Base-by-base conservation (phyloP, 2,113 vertebrate genomes). In the Pitta sordida region DNA sequence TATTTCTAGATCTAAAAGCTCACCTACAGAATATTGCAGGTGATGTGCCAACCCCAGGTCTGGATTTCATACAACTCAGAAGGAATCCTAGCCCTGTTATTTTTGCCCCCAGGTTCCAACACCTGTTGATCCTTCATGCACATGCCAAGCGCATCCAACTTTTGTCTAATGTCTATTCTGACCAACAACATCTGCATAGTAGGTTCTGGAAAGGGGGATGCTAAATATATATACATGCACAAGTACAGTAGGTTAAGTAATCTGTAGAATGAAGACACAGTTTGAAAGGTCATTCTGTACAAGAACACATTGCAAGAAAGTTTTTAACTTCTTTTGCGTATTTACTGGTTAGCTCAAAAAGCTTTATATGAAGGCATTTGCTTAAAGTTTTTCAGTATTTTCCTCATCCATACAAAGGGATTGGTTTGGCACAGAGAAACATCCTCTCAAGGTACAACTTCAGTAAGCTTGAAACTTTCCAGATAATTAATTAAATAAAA, bases 41-140 rank as follows among this genome's bases (percentile, higher is more conserved):
- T 5, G 4, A 70, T 0, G 0, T 32, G 21, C 13, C 4, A 2
- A 34, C 18, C n/a, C 24, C 51, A 75, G 32, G 15, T 62, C 46
- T 81, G 29, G 10, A 67, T 67, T 15, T 75, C 52, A 43, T 7
- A 23, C 5, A 51, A 6, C 15, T 60, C n/a, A 26, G 22, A 53
- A 86, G 29, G 48, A 91, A 89, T n/a, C 29, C 32, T 34, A 55
- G 53, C n/a, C 20, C 44, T 46, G 11, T 11, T 9, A 52, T n/a
- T 89, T 84, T 43, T 15, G n/a, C 5, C 41, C 19, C 5, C 4
- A 9, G 36, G 8, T 71, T 92, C 24, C n/a, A 48, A 13, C 3
- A 76, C 23, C 19, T 29, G 7, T 29, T 67, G 34, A 51, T 15
- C 27, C n/a, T 52, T 30, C 27, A 60, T 1, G 6, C 58, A 43